A percentile compares a stretch with the other conserved stretches of the same genome.
These are phyloP conservation scores for Manacus vitellinus DNA, from an alignment of 2,113 vertebrate species.

Conservation along the genomic window DNA sequence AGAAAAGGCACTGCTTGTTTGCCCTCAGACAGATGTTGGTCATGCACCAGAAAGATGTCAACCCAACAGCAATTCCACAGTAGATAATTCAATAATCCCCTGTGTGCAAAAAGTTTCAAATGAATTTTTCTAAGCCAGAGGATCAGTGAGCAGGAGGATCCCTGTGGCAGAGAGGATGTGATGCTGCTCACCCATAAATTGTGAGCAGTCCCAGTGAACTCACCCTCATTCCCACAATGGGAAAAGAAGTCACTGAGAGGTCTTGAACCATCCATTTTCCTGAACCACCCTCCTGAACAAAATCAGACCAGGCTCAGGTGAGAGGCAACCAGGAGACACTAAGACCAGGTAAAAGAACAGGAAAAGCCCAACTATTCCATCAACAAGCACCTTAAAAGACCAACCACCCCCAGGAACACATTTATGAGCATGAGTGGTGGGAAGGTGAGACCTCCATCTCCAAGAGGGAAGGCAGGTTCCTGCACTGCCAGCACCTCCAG, in stretches of 20 bases:
- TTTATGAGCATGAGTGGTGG: fast-evolving
- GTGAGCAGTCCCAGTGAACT: background rate
- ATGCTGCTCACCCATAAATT: fast-evolving
- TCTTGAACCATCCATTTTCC: background rate
- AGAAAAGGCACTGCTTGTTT: background rate
- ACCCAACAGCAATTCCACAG: background rate
- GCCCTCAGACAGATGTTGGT: background rate
- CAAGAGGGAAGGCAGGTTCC: background rate
- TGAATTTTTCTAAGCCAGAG: background rate
- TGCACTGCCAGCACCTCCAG: background rate
- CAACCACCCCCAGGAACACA: background rate
- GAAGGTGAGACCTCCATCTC: background rate
- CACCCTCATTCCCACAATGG: background rate
- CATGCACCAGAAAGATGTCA: background rate
- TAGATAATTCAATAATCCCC: background rate
- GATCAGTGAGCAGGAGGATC: background rate
- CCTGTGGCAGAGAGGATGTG: background rate
- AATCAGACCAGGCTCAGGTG: background rate
- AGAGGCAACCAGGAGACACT: background rate
- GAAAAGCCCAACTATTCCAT: background rate
- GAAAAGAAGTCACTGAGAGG: background rate
- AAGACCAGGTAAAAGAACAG: background rate
- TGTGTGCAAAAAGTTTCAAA: background rate
- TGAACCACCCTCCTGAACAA: background rate
- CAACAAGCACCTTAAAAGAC: background rate